Evolutionary conservation across 2,888 invertebrate genomes (phyloP).

Genomic region (Acleris holmiana): DNA sequence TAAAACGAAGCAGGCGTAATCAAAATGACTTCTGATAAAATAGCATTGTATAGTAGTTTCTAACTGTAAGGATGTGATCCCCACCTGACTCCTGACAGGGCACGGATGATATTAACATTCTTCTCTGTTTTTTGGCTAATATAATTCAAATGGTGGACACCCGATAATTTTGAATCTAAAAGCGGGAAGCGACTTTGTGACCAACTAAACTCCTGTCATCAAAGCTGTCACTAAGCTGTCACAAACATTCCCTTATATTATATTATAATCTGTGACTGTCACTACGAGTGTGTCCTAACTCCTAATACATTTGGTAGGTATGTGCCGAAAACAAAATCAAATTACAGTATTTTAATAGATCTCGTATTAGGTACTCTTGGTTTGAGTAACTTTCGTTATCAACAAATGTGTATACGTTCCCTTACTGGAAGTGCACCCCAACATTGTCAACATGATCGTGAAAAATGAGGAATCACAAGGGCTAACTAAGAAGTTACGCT

Average conservation of each 20-base stretch:
- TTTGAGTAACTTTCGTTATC: not conserved
- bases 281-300: not conserved
- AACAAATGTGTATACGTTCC: slow-evolving; percentile 25
- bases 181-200: no score
- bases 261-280: not conserved
- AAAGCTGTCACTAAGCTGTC: no score
- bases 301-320: not conserved
- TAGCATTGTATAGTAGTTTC: slow-evolving; percentile 14
- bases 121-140: slow-evolving; percentile 3
- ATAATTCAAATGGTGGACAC: not conserved
- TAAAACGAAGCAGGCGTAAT: slow-evolving; percentile 10
- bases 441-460: slow-evolving; percentile 56
- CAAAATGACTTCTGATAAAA: slow-evolving; percentile 7
- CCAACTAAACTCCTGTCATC: no score
- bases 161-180: no score
- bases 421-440: not conserved
- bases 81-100: not conserved
- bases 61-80: not conserved
- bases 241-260: no score
- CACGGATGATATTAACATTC: not conserved
- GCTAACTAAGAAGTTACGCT: slow-evolving; percentile 76
- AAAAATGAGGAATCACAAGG: slow-evolving; percentile 73
- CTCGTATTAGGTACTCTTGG: not conserved
- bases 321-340: slow-evolving; percentile 6
- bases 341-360: not conserved